Base-by-base conservation (phyloP, 2,113 vertebrate species). In the Ptilonorhynchus violaceus region DNA sequence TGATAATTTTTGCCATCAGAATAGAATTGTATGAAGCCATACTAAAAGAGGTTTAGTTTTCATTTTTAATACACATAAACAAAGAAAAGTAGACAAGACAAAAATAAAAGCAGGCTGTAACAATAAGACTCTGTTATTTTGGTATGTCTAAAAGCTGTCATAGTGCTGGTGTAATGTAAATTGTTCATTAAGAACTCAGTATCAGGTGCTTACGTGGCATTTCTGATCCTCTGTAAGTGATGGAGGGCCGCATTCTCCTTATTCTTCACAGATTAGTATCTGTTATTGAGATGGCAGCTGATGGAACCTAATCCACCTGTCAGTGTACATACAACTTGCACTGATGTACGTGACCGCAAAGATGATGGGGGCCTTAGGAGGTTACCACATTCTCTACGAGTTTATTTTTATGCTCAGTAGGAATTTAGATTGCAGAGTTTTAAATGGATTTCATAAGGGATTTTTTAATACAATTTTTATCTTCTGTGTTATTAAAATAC, bases 241-340 rank as follows among this genome's bases (percentile, higher is more conserved):
- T 82, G 37, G 62, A 93, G 33, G n/a, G 50, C 63, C 25, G 37
- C 39, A 58, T 91, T 91, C 66, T 69, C 85, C 80, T 62, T 85
- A 84, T 78, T 94, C 68, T 69, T 94, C 56, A 46, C 37, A 82
- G 85, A 85, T 78, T 72, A 89, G 24, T 78, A 50, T 86, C 52
- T 75, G 60, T 68, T 92, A 55, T 25, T 0, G 60, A 63, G 78
- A 84, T 78, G 56, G 87, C 82, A 93, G 56, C 75, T 97, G 89
- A 87, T 87, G 76, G 69, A 37, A 91, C 89, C 84, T 92, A 95
- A 94, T 96, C 64, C 52, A 85, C 80, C 64, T 93, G 75, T 95
- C 94, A 94, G 16, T 77, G 75, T 79, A 42, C 24, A 56, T 85
- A 58, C 44, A 70, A 69, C 60, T 91, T 95, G 14, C 47, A 69